Base-by-base conservation (phyloP, 2,888 invertebrate genomes). In the Drosophila nigricruria region DNA sequence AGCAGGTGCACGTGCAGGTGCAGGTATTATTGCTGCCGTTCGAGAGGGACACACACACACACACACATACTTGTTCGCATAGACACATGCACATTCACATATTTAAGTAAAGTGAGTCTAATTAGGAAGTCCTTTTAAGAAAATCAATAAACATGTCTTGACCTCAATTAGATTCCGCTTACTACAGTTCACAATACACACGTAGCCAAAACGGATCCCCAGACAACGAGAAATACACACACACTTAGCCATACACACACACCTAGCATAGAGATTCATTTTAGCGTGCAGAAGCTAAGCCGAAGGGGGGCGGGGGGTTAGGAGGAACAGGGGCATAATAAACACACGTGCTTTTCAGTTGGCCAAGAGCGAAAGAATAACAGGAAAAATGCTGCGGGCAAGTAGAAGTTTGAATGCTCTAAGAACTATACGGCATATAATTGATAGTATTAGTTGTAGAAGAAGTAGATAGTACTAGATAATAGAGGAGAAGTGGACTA, bases 121-220 rank as follows among this genome's bases (percentile, higher is more conserved):
- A 87, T 87, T 87, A 88, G 90, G 87, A 90, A 83, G 87, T 87
- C 87, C 90, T 87, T 87, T 87, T 88, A 83, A 82, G 79, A 91
- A 91, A 91, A 90, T 90, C 90, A 90, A 90, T 90, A 91, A 82
- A 87, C 85, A 90, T 89, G 91, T 90, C 90, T 90, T 91, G 90
- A 90, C 90, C 90, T 91, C 90, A 91, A 90, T 90, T 90, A 87
- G 90, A 88, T 88, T 88, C 65, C 88, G 86, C 88, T 86, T 89
- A 89, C 89, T 68, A 81, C 81, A 86, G 81, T 89, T 87, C 88
- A 87, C 89, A 89, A 87, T 82, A 87, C 73, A 68, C 71, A 80
- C 59, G 65, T 65, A 75, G 53, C 45, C 36, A 50, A 80, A 73
- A 73, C 80, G 76, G 58, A 83, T 82, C 84, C 81, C 84, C 83